A percentile compares a stretch with the other conserved stretches of the same genome.
phyloP scores from a whole-genome alignment of 2,113 vertebrate species.

The Pao palembangensis region DNA sequence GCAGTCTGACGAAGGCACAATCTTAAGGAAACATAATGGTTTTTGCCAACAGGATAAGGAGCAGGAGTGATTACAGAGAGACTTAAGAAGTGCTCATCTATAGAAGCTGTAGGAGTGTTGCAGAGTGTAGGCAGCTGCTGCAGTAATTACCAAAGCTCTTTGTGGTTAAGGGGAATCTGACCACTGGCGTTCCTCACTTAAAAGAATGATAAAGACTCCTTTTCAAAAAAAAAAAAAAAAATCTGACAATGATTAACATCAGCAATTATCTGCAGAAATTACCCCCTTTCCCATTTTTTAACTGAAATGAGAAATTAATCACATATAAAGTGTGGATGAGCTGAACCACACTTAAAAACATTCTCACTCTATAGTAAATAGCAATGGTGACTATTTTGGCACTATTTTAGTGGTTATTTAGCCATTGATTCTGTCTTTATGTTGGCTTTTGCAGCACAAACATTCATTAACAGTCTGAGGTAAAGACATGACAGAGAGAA shows the following conservation, averaged over 20 bases:
- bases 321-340: neutral
- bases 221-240: slow-evolving; percentile 28
- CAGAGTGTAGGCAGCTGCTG: slow-evolving; percentile 52
- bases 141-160: slow-evolving; percentile 65
- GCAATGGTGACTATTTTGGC: neutral
- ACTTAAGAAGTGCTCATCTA: slow-evolving; percentile 14
- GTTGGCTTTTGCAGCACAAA: too few relatives aligned
- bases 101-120: slow-evolving; percentile 30
- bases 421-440: too few relatives aligned
- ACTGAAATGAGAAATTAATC: slow-evolving; percentile 10
- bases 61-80: slow-evolving; percentile 34
- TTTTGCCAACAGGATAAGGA: slow-evolving; percentile 29
- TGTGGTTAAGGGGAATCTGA: slow-evolving; percentile 48
- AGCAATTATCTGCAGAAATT: slow-evolving; percentile 58
- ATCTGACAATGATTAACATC: slow-evolving; percentile 64
- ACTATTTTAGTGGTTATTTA: too few relatives aligned
- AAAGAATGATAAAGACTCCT: slow-evolving; percentile 40
- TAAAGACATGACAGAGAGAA: neutral
- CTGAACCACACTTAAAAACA: neutral
- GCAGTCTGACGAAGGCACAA: neutral
- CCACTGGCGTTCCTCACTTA: slow-evolving; percentile 44
- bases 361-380: neutral
- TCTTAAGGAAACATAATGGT: slow-evolving; percentile 13
- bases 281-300: neutral
- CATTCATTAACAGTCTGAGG: too few relatives aligned